Conservation (phyloP, 2,113 vertebrate species). For the Morphnarchus princeps region DNA sequence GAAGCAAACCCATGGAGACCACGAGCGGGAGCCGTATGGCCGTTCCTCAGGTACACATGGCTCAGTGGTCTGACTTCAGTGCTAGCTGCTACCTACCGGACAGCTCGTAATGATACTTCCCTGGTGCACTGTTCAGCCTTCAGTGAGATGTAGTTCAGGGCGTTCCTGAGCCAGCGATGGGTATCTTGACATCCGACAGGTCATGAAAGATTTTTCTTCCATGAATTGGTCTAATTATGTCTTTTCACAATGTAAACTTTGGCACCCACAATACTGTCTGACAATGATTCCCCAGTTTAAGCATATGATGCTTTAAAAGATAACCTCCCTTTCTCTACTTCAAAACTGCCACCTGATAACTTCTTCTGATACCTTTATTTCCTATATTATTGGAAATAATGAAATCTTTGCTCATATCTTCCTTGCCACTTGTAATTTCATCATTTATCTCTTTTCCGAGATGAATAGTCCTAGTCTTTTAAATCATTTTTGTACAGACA, state of each 20-base stretch:
- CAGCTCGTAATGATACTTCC: not conserved
- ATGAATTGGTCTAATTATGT: not conserved
- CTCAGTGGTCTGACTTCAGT: not conserved
- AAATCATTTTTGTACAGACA: not conserved
- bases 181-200: not conserved
- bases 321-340: not conserved
- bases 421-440: not conserved
- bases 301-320: not conserved
- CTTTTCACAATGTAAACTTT: not conserved
- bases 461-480: not conserved
- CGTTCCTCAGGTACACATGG: rapidly evolving
- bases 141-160: not conserved
- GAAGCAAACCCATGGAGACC: not conserved
- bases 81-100: rapidly evolving
- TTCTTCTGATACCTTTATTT: not conserved
- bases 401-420: not conserved
- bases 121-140: not conserved
- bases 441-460: not conserved
- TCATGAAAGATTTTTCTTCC: not conserved
- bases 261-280: not conserved
- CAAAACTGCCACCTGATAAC: not conserved
- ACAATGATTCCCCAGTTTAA: not conserved
- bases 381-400: not conserved
- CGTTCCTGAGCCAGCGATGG: not conserved
- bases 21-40: rapidly evolving